Conservation (phyloP, 1,140 invertebrate genomes). For the Drosophila saltans region DNA sequence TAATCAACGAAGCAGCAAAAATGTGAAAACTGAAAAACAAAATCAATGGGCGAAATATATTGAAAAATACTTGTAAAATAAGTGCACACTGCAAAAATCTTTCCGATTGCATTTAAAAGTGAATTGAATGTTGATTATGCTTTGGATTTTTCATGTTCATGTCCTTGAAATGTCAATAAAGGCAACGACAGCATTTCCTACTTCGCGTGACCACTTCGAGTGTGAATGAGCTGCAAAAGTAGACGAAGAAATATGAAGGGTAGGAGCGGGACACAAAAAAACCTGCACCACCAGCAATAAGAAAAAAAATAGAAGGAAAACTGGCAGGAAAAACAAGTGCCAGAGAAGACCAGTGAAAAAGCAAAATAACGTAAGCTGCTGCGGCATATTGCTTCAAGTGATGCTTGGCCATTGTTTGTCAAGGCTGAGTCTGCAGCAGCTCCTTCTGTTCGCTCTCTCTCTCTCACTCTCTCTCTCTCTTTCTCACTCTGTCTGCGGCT, state of each 20-base stretch:
- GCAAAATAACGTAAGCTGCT: constrained; percentile 36
- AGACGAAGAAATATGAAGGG: background rate
- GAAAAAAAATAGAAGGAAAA: background rate
- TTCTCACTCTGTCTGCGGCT: background rate
- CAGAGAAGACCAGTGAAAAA: constrained; percentile 16
- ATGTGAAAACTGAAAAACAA: constrained; percentile 32
- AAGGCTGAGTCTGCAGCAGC: constrained; percentile 20
- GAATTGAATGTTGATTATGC: constrained; percentile 3
- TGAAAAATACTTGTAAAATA: constrained; percentile 33
- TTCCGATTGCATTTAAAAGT: constrained; percentile 36
- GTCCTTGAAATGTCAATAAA: constrained; percentile 63
- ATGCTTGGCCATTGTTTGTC: constrained; percentile 37
- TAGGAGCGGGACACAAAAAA: background rate
- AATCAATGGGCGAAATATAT: constrained; percentile 56
- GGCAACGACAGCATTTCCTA: constrained; percentile 53
- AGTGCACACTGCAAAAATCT: background rate
- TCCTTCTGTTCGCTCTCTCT: background rate
- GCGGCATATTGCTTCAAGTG: constrained; percentile 30
- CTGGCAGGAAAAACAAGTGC: background rate
- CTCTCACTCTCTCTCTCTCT: background rate
- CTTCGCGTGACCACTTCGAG: constrained; percentile 48
- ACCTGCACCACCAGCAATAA: background rate
- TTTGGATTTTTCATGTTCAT: background rate
- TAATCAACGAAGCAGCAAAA: constrained; percentile 22
- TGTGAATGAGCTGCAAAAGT: constrained; percentile 42